phyloP scores from a whole-genome alignment of 2,888 invertebrate genomes.

The Watsonalla binaria region DNA sequence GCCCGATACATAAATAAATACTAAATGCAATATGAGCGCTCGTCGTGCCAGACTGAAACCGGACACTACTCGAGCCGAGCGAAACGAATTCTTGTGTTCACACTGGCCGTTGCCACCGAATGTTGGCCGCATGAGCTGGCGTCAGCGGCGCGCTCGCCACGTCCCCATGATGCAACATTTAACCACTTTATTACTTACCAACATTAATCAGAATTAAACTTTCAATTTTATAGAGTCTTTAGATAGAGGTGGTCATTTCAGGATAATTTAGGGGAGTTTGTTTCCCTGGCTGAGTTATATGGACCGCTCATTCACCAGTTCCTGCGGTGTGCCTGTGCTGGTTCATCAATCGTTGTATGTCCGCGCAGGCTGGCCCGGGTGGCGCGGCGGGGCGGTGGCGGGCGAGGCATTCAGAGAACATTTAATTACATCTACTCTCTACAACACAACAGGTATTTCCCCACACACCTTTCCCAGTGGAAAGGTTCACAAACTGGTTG shows the following conservation, averaged over 20 bases:
- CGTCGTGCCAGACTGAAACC: conserved; percentile 75
- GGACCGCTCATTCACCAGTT: conserved; percentile 21
- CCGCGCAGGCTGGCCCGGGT: conserved; percentile 5
- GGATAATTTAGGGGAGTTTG: conserved; percentile 27
- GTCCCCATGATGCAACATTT: conserved; percentile 51
- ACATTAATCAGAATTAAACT: conserved; percentile 28
- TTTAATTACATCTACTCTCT: conserved; percentile 34
- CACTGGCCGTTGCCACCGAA: conserved; percentile 60
- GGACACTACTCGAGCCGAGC: conserved; percentile 69
- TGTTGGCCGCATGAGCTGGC: conserved; percentile 29
- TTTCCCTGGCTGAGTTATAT: conserved; percentile 22
- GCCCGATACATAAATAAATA: conserved; percentile 75
- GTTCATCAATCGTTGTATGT: conserved; percentile 17
- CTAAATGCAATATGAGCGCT: conserved; percentile 65
- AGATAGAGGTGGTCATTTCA: conserved; percentile 19
- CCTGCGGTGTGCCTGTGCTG: conserved; percentile 8
- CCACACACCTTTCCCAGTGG: conserved; percentile 34
- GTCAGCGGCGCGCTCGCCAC: conserved; percentile 25
- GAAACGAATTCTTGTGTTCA: conserved; percentile 69
- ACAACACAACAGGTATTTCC: conserved; percentile 50
- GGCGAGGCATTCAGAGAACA: conserved; percentile 23
- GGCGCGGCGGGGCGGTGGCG: conserved; percentile 10
- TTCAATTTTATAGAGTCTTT: conserved; percentile 25
- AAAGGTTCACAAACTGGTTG: conserved; percentile 51
- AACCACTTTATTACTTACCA: conserved; percentile 44